These are phyloP conservation scores for Helicoverpa assulta DNA, from an alignment of 2,888 invertebrate genomes.

Conservation along the genomic window DNA sequence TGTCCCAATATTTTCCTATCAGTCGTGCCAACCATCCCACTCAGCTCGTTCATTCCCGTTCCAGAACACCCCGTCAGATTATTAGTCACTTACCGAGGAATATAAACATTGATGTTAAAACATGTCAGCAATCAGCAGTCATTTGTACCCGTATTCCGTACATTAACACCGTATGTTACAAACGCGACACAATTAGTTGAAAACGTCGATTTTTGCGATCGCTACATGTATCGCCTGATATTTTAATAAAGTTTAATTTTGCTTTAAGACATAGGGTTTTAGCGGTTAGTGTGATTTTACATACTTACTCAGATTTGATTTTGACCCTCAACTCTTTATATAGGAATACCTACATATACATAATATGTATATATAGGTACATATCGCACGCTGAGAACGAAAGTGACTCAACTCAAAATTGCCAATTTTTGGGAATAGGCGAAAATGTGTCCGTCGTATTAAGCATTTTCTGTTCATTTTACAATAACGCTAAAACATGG, in stretches of 20 bases:
- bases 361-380: too few relatives aligned
- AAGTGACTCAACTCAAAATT: too few relatives aligned
- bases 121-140: conserved; percentile 57
- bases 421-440: too few relatives aligned
- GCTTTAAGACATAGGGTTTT: conserved; percentile 36
- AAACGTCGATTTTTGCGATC: conserved; percentile 65
- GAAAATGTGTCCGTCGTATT: too few relatives aligned
- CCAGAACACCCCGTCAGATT: conserved; percentile 40
- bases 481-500: too few relatives aligned
- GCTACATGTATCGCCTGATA: conserved; percentile 48
- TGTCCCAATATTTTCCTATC: background rate
- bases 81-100: conserved; percentile 44
- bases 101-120: conserved; percentile 49
- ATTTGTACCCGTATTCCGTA: conserved; percentile 65
- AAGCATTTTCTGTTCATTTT: too few relatives aligned
- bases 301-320: too few relatives aligned
- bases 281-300: conserved; percentile 15
- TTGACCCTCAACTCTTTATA: too few relatives aligned
- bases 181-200: conserved; percentile 66
- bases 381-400: too few relatives aligned
- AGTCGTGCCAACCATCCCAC: background rate
- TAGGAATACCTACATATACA: too few relatives aligned
- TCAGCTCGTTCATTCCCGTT: conserved; percentile 15
- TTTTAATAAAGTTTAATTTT: conserved; percentile 38
- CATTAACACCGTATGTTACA: conserved; percentile 69